Conservation (phyloP, 2,888 invertebrate genomes). For the Luperina testacea region DNA sequence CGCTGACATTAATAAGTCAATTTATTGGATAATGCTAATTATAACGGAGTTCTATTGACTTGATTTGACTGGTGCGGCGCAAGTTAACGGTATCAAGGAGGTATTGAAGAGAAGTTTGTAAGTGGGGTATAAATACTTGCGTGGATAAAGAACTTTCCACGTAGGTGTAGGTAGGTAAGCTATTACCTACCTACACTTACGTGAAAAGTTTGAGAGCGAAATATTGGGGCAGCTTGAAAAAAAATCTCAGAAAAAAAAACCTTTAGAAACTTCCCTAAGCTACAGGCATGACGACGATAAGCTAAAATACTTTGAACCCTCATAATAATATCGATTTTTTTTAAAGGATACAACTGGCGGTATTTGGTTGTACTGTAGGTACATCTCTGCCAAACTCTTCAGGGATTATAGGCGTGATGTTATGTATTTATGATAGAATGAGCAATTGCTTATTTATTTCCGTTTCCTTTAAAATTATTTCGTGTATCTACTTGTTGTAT, state of each 20-base stretch:
- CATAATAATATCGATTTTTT: not conserved
- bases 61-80: conserved; percentile 9
- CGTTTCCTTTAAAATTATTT: not conserved
- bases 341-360: not conserved
- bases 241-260: too few species aligned
- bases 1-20: conserved; percentile 24
- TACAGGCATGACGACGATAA: not conserved
- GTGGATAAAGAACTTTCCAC: not conserved
- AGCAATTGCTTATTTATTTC: not conserved
- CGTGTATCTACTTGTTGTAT: not conserved
- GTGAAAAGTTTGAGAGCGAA: not conserved
- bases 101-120: conserved; percentile 4
- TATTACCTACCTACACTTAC: too few species aligned
- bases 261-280: not conserved
- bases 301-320: not conserved
- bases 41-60: conserved; percentile 24
- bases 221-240: too few species aligned
- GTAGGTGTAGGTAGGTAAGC: too few species aligned
- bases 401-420: not conserved
- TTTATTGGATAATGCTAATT: conserved; percentile 39
- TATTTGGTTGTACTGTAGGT: not conserved
- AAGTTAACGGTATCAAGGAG: not conserved
- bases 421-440: not conserved
- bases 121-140: not conserved
- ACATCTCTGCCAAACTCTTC: not conserved